phyloP scores from a whole-genome alignment of 2,797 vertebrate genomes.

The Pempheris klunzingeri region DNA sequence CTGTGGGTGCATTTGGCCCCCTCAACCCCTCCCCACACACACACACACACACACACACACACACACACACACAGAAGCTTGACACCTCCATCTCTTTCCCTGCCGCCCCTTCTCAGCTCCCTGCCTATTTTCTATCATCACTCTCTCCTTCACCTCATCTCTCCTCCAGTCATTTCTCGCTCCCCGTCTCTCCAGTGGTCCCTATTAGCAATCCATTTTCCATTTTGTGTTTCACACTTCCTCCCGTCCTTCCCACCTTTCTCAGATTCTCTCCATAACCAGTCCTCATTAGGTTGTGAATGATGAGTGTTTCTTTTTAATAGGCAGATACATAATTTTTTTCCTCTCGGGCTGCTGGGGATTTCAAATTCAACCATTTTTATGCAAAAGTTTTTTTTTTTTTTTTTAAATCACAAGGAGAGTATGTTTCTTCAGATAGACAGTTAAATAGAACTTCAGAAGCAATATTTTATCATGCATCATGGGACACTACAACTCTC shows the following conservation, averaged over 20 bases:
- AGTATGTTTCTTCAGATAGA: constrained; percentile 8
- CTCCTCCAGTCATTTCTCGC: constrained; percentile 54
- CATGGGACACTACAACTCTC: constrained; percentile 18
- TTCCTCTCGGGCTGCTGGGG: constrained; percentile 4
- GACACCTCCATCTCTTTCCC: constrained; percentile 59
- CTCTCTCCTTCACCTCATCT: constrained; percentile 53
- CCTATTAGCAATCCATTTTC: constrained; percentile 60
- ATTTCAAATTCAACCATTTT: constrained; percentile 28
- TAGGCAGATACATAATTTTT: constrained; percentile 15
- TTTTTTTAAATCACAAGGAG: constrained; percentile 18
- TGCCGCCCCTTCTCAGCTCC: constrained; percentile 48
- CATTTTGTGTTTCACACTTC: constrained; percentile 53
- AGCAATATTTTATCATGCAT: constrained; percentile 37
- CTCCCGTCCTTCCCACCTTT: constrained; percentile 5
- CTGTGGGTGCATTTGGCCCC: constrained; percentile 19
- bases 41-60: constrained; percentile 20
- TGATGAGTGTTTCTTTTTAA: constrained; percentile 16
- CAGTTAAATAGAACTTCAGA: constrained; percentile 26
- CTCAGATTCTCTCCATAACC: constrained; percentile 31
- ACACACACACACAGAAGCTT: constrained; percentile 11
- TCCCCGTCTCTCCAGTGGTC: constrained; percentile 38
- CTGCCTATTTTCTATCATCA: constrained; percentile 59
- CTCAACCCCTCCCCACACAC: constrained; percentile 14
- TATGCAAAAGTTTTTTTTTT: not conserved
- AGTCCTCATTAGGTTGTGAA: constrained; percentile 56